Conservation (phyloP, 2,113 vertebrate genomes). For the Megatriorchis doriae region DNA sequence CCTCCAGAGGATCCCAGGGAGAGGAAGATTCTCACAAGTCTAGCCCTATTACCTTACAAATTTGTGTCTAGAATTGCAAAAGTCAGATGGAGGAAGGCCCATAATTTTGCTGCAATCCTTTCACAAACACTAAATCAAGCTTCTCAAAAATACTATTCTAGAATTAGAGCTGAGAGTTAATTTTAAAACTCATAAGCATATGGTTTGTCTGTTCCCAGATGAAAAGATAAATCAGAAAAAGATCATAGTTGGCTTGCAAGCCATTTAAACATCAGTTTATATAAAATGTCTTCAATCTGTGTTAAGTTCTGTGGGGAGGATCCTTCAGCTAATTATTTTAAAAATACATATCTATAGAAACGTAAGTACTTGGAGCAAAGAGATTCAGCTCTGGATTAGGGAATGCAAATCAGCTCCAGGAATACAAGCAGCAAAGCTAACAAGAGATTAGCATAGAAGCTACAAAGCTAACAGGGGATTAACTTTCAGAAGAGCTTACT, state of each 20-base stretch:
- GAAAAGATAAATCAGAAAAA: background rate
- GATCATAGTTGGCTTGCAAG: background rate
- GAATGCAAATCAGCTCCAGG: slow-evolving; percentile 49
- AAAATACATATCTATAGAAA: slow-evolving; percentile 10
- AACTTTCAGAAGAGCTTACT: slow-evolving; percentile 42
- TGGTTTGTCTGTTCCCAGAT: background rate
- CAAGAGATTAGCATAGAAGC: slow-evolving; percentile 38
- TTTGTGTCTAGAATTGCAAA: background rate
- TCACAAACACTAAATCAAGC: background rate
- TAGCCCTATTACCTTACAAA: background rate
- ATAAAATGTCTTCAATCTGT: background rate
- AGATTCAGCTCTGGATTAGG: slow-evolving; percentile 50
- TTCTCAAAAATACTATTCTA: background rate
- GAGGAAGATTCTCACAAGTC: background rate
- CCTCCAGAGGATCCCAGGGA: background rate
- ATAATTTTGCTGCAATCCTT: background rate
- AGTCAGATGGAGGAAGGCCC: background rate
- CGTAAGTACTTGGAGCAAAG: slow-evolving; percentile 1
- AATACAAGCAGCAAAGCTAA: slow-evolving; percentile 45
- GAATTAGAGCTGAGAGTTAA: background rate
- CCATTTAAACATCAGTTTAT: background rate
- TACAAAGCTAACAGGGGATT: slow-evolving; percentile 55
- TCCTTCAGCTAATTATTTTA: slow-evolving; percentile 24
- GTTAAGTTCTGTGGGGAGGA: background rate
- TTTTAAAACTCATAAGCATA: background rate